These are phyloP conservation scores for Parotocinclus haroldoi DNA, from an alignment of 2,797 vertebrate genomes.

Conservation along the genomic window DNA sequence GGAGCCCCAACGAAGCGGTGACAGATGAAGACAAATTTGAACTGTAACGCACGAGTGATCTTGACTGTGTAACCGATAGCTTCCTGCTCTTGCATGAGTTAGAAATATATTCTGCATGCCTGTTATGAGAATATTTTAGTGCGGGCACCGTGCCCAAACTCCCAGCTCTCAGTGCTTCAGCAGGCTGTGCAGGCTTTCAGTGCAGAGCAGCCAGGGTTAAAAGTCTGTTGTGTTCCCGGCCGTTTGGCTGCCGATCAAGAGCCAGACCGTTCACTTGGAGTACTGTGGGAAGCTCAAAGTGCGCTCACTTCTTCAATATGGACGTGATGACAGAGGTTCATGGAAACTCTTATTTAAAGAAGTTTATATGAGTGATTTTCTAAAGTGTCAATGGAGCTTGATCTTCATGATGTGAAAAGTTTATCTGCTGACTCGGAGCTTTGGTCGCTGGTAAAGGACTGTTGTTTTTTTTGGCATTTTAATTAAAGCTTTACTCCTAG, in stretches of 20 bases:
- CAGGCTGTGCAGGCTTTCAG: not conserved
- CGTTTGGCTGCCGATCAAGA: conserved; percentile 37
- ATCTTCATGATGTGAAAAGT: too few species aligned
- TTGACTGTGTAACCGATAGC: not conserved
- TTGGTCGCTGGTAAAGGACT: too few species aligned
- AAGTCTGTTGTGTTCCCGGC: conserved; percentile 40
- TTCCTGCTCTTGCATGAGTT: not conserved
- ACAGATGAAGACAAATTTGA: too few species aligned
- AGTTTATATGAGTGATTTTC: too few species aligned
- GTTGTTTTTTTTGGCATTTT: too few species aligned
- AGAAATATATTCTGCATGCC: conserved; percentile 10
- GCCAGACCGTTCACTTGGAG: conserved; percentile 25
- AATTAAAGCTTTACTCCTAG: too few species aligned
- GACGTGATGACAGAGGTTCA: too few species aligned
- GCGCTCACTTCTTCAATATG: conserved; percentile 11
- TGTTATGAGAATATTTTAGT: conserved; percentile 19
- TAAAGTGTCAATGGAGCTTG: too few species aligned
- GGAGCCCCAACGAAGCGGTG: too few species aligned
- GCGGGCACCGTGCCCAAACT: conserved; percentile 14
- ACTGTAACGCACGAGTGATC: too few species aligned
- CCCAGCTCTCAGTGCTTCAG: conserved; percentile 7
- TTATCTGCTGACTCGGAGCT: too few species aligned
- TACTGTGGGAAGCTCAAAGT: conserved; percentile 34
- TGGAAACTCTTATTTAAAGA: not conserved
- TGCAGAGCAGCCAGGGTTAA: conserved; percentile 30